Conservation (phyloP, 1,140 invertebrate species). For the Orius insidiosus region DNA sequence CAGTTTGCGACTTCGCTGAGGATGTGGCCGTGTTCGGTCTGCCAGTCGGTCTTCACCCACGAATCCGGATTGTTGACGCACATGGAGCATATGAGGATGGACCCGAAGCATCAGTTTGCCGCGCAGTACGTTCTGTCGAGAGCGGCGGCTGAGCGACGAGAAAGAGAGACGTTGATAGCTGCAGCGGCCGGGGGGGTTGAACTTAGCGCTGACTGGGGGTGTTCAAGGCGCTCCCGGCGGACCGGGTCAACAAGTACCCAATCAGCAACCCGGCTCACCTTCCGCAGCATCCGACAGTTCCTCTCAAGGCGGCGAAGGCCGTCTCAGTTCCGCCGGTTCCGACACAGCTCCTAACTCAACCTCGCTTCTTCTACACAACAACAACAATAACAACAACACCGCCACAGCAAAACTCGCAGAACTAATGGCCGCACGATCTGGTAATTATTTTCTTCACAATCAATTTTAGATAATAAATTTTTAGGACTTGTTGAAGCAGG, state of each 20-base stretch:
- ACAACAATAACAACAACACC: slow-evolving; percentile 48
- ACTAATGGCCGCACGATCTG: slow-evolving; percentile 23
- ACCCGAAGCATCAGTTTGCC: slow-evolving; percentile 88
- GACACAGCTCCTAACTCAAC: slow-evolving; percentile 28
- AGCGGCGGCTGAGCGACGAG: slow-evolving; percentile 72
- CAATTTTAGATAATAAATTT: background rate
- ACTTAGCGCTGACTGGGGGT: slow-evolving; percentile 15
- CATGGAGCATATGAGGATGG: slow-evolving; percentile 94
- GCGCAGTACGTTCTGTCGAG: slow-evolving; percentile 81
- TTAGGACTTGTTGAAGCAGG: slow-evolving; percentile 18
- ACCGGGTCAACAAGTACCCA: slow-evolving; percentile 11
- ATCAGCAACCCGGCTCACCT: slow-evolving; percentile 37
- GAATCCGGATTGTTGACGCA: slow-evolving; percentile 80
- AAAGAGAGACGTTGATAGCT: slow-evolving; percentile 56
- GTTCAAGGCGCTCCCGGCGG: slow-evolving; percentile 20
- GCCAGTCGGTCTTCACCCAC: slow-evolving; percentile 83
- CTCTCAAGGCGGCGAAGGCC: slow-evolving; percentile 44
- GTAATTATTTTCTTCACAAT: slow-evolving; percentile 11
- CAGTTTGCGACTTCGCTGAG: slow-evolving; percentile 68
- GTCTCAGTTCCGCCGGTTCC: slow-evolving; percentile 57
- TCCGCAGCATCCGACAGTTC: slow-evolving; percentile 55
- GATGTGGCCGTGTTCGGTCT: slow-evolving; percentile 89
- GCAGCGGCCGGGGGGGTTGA: slow-evolving; percentile 35
- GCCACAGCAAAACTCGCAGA: slow-evolving; percentile 23
- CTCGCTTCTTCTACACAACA: slow-evolving; percentile 23